Evolutionary conservation across 1,140 invertebrate genomes (phyloP), one percentile per base, ranked within the genome.

Genomic region (Drosophila nasuta): DNA sequence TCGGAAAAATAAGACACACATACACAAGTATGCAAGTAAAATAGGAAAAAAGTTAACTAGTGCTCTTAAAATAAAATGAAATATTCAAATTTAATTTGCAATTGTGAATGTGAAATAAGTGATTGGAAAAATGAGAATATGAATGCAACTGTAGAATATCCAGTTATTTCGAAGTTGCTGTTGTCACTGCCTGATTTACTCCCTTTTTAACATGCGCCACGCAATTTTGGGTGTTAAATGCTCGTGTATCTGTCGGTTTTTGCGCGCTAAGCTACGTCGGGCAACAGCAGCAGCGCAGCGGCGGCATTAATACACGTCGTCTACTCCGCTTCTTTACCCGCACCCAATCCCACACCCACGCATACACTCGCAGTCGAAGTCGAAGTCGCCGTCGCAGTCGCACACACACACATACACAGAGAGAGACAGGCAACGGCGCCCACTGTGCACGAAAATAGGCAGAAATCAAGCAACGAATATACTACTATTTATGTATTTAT

Each of bases 231-330:
- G 85, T 89, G 85, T 90, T 89, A 85, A 89, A 89, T 81, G 85
- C 81, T 90, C 85, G 86, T 89, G 86, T 89, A 81, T 89, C 81
- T 89, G 78, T 90, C 86, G 81, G 85, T 89, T 89, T 89, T 89
- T 90, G 85, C 81, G 85, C 86, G 83, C 83, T 89, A 89, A 83
- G 82, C 71, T 74, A 56, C 56, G 64, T 46, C 70, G 64, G 70
- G 64, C 56, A 67, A 46, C 35, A 17, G 10, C 58, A 25, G 57
- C 33, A 28, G 51, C 20, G 57, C 58, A 11, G 54, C 57, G 35
- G 63, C 28, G 57, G 81, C 77, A 88, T 88, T 88, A 80, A 82
- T 82, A 87, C 80, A 79, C 82, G 75, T 73, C 65, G 57, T 46
- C 65, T 51, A 15, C 56, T 66, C n/a, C 59, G 10, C 52, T 43